phyloP scores from a whole-genome alignment of 1,140 invertebrate species.

The Glossosoma conforme region DNA sequence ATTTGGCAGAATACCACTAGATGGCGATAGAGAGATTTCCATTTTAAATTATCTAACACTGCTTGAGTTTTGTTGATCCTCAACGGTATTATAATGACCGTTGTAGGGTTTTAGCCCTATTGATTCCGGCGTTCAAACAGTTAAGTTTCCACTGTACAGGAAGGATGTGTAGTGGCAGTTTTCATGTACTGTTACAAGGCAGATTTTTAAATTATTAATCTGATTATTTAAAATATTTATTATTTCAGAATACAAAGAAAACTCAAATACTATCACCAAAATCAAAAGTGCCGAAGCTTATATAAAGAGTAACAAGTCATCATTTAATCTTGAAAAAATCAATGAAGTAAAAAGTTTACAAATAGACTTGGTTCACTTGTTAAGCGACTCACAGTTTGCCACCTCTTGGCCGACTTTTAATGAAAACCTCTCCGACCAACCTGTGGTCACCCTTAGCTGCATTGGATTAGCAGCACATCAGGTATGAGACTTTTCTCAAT shows the following conservation, averaged over 20 bases:
- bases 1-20: too few species aligned
- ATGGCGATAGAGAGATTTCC: too few species aligned
- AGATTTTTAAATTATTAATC: constrained; percentile 14
- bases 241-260: constrained; percentile 50
- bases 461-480: constrained; percentile 71
- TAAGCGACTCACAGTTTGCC: constrained; percentile 55
- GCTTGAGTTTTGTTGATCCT: too few species aligned
- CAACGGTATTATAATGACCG: too few species aligned
- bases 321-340: constrained; percentile 55
- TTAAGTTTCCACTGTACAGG: too few species aligned
- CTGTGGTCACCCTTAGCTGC: constrained; percentile 58
- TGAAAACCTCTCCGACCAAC: constrained; percentile 60
- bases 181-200: constrained; percentile 7
- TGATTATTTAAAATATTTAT: constrained; percentile 21
- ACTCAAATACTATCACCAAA: constrained; percentile 45
- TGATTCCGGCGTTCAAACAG: too few species aligned
- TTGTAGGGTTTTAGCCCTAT: too few species aligned
- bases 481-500: too few species aligned
- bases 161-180: constrained; percentile 16
- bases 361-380: constrained; percentile 60
- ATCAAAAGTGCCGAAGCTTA: constrained; percentile 52
- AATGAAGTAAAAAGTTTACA: constrained; percentile 57
- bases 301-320: constrained; percentile 49
- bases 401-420: constrained; percentile 58
- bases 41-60: too few species aligned